A percentile compares a stretch with the other conserved stretches of the same genome.
phyloP scores from a whole-genome alignment of 2,888 invertebrate species.

The Cremastinae sp. region DNA sequence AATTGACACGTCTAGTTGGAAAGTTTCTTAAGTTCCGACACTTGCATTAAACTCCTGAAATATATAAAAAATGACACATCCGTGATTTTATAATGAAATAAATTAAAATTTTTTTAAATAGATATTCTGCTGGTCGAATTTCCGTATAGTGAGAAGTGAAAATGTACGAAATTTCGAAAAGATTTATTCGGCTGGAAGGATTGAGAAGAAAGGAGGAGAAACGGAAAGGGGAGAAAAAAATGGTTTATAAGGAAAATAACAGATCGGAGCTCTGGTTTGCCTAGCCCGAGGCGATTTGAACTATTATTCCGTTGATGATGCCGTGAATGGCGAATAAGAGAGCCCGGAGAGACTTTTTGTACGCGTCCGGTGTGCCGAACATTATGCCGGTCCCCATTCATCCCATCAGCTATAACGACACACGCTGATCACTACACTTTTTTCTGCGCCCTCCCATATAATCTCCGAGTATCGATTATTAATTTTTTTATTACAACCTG shows the following conservation, averaged over 20 bases:
- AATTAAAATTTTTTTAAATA: neutral
- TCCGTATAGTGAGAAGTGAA: slow-evolving; percentile 12
- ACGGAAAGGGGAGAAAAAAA: slow-evolving; percentile 15
- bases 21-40: neutral
- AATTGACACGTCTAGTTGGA: neutral
- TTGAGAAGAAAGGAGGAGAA: neutral
- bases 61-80: too few species aligned
- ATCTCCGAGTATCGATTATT: slow-evolving; percentile 22
- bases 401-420: slow-evolving; percentile 11
- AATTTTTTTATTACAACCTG: slow-evolving; percentile 11
- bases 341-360: slow-evolving; percentile 67
- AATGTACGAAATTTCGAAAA: slow-evolving; percentile 7
- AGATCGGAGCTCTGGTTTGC: slow-evolving; percentile 72
- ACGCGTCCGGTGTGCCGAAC: slow-evolving; percentile 12
- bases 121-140: neutral
- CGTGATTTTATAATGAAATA: neutral
- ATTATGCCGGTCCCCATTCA: slow-evolving; percentile 29
- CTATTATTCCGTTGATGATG: slow-evolving; percentile 45
- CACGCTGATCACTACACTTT: slow-evolving; percentile 12
- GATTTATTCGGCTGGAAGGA: neutral
- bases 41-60: neutral
- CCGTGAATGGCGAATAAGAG: slow-evolving; percentile 70
- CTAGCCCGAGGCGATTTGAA: slow-evolving; percentile 66
- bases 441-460: slow-evolving; percentile 3
- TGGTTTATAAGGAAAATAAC: slow-evolving; percentile 39